Evolutionary conservation across 2,888 invertebrate genomes (phyloP).

Genomic region (Bellardia bayeri): DNA sequence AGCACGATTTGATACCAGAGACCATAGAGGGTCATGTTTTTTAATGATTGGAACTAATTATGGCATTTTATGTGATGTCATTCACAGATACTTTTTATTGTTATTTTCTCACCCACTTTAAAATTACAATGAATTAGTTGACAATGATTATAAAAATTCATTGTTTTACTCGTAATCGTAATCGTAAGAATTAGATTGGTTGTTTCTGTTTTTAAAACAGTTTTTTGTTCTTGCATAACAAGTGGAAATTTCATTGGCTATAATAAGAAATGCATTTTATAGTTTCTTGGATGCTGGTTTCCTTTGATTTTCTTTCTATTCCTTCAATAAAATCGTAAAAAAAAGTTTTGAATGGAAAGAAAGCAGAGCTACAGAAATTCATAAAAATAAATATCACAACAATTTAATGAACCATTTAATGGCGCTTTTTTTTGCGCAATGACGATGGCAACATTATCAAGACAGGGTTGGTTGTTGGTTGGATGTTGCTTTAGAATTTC

Average conservation of each 20-base stretch:
- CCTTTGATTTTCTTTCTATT: conserved; percentile 40
- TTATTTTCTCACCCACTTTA: conserved; percentile 61
- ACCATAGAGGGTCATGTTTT: conserved; percentile 43
- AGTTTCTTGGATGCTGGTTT: conserved; percentile 31
- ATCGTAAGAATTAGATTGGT: background rate
- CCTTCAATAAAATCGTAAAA: conserved; percentile 2
- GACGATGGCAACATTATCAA: conserved; percentile 55
- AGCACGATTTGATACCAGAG: conserved; percentile 1
- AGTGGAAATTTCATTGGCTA: conserved; percentile 42
- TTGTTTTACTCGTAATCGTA: conserved; percentile 19
- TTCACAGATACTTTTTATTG: conserved; percentile 53
- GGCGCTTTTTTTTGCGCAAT: conserved; percentile 65
- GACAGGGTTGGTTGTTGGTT: conserved; percentile 60
- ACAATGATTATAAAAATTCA: conserved; percentile 47
- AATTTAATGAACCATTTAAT: conserved; percentile 73
- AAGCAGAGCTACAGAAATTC: conserved; percentile 50
- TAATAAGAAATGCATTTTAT: conserved; percentile 58
- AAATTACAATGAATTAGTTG: conserved; percentile 37
- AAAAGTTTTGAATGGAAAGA: background rate
- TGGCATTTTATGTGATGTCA: conserved; percentile 56
- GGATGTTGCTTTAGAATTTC: conserved; percentile 35
- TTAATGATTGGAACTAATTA: conserved; percentile 59
- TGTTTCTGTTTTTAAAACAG: conserved; percentile 2
- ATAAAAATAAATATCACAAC: conserved; percentile 72
- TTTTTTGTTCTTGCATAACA: conserved; percentile 29